Evolutionary conservation across 2,113 vertebrate genomes (phyloP).

Genomic region (Nerophis lumbriciformis): DNA sequence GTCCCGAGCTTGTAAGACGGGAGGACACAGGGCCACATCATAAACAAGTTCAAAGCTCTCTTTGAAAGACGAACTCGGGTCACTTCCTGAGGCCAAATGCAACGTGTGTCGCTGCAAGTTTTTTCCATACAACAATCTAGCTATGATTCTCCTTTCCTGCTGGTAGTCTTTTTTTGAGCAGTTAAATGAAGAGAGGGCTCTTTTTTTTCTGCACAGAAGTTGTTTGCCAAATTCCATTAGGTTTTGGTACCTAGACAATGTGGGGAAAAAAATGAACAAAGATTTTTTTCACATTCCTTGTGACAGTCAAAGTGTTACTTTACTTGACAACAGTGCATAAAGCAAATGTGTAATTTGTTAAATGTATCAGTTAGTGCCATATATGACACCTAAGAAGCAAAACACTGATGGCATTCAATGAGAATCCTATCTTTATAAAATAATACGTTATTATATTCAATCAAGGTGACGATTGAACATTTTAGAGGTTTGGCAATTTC

Average conservation of each 20-base stretch:
- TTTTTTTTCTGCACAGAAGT: background rate
- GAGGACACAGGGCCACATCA: slow-evolving; percentile 34
- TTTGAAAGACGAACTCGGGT: slow-evolving; percentile 49
- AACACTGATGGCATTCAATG: too few relatives aligned
- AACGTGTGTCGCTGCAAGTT: slow-evolving; percentile 43
- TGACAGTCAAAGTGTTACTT: background rate
- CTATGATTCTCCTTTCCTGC: slow-evolving; percentile 39
- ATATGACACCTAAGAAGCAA: too few relatives aligned
- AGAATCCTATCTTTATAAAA: too few relatives aligned
- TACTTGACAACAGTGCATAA: background rate
- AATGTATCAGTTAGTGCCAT: too few relatives aligned
- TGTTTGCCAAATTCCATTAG: background rate
- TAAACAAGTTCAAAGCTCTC: slow-evolving; percentile 46
- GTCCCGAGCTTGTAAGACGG: slow-evolving; percentile 31
- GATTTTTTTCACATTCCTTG: background rate
- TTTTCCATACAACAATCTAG: slow-evolving; percentile 50
- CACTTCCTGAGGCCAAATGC: slow-evolving; percentile 51
- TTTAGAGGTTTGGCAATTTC: too few relatives aligned
- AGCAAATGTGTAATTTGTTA: too few relatives aligned
- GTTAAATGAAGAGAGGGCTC: slow-evolving; percentile 18
- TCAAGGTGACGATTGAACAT: too few relatives aligned
- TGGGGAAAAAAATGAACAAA: background rate
- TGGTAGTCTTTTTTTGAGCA: slow-evolving; percentile 18
- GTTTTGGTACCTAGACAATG: background rate
- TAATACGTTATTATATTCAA: too few relatives aligned